Evolutionary conservation across 2,113 vertebrate species (phyloP).

Genomic region (cattle (Bos taurus)): ARS-UCD2.0 NC_037350.1:49927001-49927500

Average conservation of each 20-base stretch:
- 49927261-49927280: neutral
- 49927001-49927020: neutral
- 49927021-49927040: neutral
- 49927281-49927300: neutral
- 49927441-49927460: neutral
- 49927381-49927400: neutral
- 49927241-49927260: neutral
- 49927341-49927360: neutral
- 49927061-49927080: neutral
- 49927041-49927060: neutral
- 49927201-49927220: neutral
- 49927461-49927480: neutral
- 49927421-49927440: neutral
- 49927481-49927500: neutral
- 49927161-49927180: neutral
- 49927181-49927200: neutral
- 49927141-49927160: neutral
- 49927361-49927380: neutral
- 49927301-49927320: neutral
- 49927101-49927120: neutral
- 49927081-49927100: neutral
- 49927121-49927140: neutral
- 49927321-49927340: neutral
- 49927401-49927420: neutral
- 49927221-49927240: rapidly evolving